Base-by-base conservation (phyloP, 2,113 vertebrate species). In the Nyctereutes procyonoides region DNA sequence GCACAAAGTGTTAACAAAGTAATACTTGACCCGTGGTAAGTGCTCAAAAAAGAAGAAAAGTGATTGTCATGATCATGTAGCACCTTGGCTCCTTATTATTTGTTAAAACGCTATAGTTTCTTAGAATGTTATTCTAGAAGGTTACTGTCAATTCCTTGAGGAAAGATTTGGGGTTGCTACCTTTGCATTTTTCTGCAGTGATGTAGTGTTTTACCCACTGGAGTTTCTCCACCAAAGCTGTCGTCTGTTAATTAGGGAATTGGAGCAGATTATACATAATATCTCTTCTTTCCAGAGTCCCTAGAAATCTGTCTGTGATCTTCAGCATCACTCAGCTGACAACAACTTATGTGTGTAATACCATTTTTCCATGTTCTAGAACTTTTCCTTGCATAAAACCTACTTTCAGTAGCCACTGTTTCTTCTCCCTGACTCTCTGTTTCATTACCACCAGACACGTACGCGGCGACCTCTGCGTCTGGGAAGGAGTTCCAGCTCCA, bases 401-500 rank as follows among this genome's bases (percentile, higher is more conserved):
- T 88, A 32, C 77, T 77, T 76, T 92, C 90, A 85, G 0, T 51
- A 73, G 43, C 28, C 28, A 10, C 32, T 20, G 1, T 73, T 43
- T 95, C 65, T 90, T 85, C 77, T 38, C 35, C 69, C 55, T 9
- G 56, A 63, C 22, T 16, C 35, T 87, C 62, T 48, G 26, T 69
- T 67, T 88, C 62, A 43, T n/a, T 93, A 30, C 80, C 13, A 38
- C 63, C 69, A 51, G 43, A 43, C 58, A 62, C 2, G 1, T 56
- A n/a, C 53, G 63, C 48, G 76, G 92, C 86, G 95, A 96, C 90
- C 93, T 88, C 67, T 96, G 53, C 83, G 63, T 98, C 95, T 96
- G 97, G 94, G 96, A 87, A 93, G 93, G 71, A 92, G 81, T 67
- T 97, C 69, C 95, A 88, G 65, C 97, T 96, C 81, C 63, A 48